Evolutionary conservation across 1,140 invertebrate genomes (phyloP), one percentile per base, ranked within the genome.

Genomic region (Ceratina japonica): DNA sequence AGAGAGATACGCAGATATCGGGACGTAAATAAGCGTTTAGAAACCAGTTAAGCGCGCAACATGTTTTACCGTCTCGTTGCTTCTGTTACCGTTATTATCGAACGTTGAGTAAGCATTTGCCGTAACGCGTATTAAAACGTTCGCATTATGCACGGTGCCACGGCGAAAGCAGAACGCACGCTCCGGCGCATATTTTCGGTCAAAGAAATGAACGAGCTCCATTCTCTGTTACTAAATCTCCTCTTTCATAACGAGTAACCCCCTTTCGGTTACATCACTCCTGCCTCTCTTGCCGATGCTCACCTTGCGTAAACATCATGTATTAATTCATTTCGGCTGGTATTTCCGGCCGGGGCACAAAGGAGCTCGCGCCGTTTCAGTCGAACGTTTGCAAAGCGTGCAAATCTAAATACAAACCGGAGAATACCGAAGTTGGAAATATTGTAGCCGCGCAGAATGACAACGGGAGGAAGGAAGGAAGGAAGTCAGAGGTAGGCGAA

Each of bases 51-150:
- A 5, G n/a, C n/a, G 16, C 27, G 13, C 18, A 8, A 3, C 18
- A 18, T 8, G 22, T 27, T 22, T 7, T 22, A 22, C 4, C 13
- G 20, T 44, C 24, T 15, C 56, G 59, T 12, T 62, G 66, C 69
- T 87, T 68, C 79, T 79, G 52, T 82, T 79, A 65, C 56, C 12
- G 44, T 58, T 56, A 44, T 31, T 37, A 76, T 31, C 65, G 86
- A 87, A 86, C 49, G n/a, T 52, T 51, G 8, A 13, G 65, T 87
- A 87, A 86, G 79, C 75, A 82, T 72, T 80, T 71, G 82, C 82
- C 76, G 79, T 87, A 86, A 86, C 71, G 85, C 80, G 66, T 82
- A 86, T 83, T 80, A 71, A 80, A 65, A 37, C 62, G 51, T 80
- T 80, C 75, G 75, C 87, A 78, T 85, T 87, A 86, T 72, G 63